Evolutionary conservation across 2,888 invertebrate genomes (phyloP).

Genomic region (Acleris laterana): DNA sequence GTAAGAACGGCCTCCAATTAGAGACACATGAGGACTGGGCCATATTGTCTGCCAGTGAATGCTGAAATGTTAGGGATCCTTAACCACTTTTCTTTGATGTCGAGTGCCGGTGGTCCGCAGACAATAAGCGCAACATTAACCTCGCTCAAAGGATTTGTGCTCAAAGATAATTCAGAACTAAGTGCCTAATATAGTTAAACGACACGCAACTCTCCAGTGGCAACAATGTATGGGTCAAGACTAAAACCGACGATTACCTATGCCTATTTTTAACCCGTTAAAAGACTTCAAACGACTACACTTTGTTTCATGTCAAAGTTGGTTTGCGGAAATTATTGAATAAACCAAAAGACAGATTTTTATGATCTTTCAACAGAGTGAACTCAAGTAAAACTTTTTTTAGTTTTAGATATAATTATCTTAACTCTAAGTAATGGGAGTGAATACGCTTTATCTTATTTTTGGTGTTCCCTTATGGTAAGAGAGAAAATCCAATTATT

Average conservation of each 20-base stretch:
- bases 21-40: too few relatives aligned
- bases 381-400: too few relatives aligned
- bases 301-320: neutral
- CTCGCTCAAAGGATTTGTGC: constrained; percentile 48
- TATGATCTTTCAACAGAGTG: too few relatives aligned
- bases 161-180: constrained; percentile 42
- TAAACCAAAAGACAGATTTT: too few relatives aligned
- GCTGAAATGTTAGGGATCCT: neutral
- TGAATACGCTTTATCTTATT: too few relatives aligned
- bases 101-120: constrained; percentile 28
- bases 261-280: neutral
- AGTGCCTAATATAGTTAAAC: constrained; percentile 15
- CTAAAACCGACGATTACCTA: neutral
- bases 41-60: too few relatives aligned
- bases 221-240: constrained; percentile 25
- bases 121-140: constrained; percentile 49
- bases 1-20: too few relatives aligned
- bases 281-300: neutral
- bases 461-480: too few relatives aligned
- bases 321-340: too few relatives aligned
- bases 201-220: constrained; percentile 12
- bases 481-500: too few relatives aligned
- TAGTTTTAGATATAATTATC: too few relatives aligned
- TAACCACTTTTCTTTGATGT: constrained; percentile 27
- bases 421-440: too few relatives aligned